Base-by-base conservation (phyloP, 1,140 invertebrate genomes). In the Leptinotarsa texana region DNA sequence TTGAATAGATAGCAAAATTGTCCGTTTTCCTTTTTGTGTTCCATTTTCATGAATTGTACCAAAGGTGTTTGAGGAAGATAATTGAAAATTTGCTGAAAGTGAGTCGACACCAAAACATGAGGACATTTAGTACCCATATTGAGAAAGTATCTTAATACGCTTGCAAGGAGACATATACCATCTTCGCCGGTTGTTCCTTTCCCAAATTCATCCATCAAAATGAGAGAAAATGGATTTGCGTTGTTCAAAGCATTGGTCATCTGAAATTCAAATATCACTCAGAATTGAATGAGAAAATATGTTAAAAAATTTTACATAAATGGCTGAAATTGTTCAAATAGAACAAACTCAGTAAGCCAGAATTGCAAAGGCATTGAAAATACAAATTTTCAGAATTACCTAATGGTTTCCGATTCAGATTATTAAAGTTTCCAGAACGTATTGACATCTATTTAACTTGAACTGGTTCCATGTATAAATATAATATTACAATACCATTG, bases 171-270 rank as follows among this genome's bases (percentile, higher is more conserved):
- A 8, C 92, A 87, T 49, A 92, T 81, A 0, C 94, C 94, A 86
- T 95, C 94, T 1, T 89, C 85, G 80, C 92, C 91, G 3, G 92
- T 88, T 13, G 96, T 98, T 75, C 95, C 94, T 87, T 94, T 94
- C 1, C 96, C 96, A 88, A 97, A 96, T 86, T 98, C 96, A 86
- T 98, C 96, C 65, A 97, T 88, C 47, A 97, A 88, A 1, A 98
- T 87, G 3, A 98, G 82, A 0, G 94, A 94, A 70, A 88, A 86
- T 1, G 85, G 80, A 1, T 90, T 91, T 0, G 91, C 90, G 77
- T 88, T 89, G 70, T 89, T 87, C 1, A 95, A 81, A 15, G 92
- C 90, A 42, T 89, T 86, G 13, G 93, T 89, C 86, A 96, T 91
- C 94, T 95, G 79, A 62, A 85, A 85, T 51, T 51, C 17, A 27